Percentiles rank a stretch among this genome's conserved stretches.
Evolutionary conservation across 2,888 invertebrate species (phyloP).

Genomic region (Amphipoea oculea): DNA sequence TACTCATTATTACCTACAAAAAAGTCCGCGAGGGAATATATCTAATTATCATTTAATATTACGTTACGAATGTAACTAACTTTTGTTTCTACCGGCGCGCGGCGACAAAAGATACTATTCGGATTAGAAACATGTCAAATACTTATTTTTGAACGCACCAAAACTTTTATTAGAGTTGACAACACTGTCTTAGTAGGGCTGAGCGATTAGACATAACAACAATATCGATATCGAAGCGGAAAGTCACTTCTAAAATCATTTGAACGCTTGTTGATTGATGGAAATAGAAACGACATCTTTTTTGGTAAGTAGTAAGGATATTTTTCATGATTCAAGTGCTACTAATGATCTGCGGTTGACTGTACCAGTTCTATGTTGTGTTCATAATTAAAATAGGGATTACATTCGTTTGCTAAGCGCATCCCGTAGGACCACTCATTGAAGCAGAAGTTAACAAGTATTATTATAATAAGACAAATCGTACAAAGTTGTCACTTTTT

Average conservation of each 20-base stretch:
- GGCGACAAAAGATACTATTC: too few relatives aligned
- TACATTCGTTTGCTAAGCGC: background rate
- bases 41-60: too few relatives aligned
- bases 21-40: background rate
- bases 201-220: background rate
- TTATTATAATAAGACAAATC: background rate
- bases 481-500: background rate
- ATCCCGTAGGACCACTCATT: background rate
- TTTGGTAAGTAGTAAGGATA: background rate
- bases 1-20: background rate
- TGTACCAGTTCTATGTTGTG: background rate
- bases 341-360: background rate
- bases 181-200: conserved; percentile 28
- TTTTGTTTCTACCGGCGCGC: too few relatives aligned
- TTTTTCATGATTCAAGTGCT: background rate
- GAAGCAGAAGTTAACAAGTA: background rate
- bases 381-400: background rate
- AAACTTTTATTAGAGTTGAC: conserved; percentile 22
- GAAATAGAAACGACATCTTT: background rate
- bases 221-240: conserved; percentile 6
- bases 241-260: background rate
- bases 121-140: too few relatives aligned
- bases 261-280: background rate
- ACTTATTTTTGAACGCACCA: conserved; percentile 21
- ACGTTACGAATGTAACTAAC: too few relatives aligned